These are phyloP conservation scores for Coracopsis vasa DNA, from an alignment of 2,113 vertebrate species.

Conservation along the genomic window DNA sequence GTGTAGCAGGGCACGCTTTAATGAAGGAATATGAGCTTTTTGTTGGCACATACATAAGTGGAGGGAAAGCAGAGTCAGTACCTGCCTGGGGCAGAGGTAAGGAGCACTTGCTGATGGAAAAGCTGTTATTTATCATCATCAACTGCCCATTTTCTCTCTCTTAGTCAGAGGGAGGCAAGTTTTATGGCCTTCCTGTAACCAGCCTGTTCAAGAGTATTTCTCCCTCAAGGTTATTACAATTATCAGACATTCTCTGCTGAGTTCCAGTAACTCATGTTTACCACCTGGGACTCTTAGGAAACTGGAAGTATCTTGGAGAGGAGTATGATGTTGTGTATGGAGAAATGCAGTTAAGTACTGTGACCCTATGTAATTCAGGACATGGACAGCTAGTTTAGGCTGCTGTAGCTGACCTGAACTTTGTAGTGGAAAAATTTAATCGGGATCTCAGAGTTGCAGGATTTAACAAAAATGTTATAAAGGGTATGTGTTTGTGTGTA, in stretches of 20 bases:
- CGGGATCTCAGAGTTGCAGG: neutral
- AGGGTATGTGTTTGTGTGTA: accelerated
- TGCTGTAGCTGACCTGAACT: neutral
- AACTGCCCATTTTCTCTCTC: conserved; percentile 41
- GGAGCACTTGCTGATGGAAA: conserved; percentile 51
- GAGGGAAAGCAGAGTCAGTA: neutral
- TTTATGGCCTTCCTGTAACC: conserved; percentile 47
- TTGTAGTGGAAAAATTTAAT: neutral
- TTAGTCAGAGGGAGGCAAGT: conserved; percentile 58
- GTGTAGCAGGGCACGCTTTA: conserved; percentile 22
- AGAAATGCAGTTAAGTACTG: neutral
- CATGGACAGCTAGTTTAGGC: neutral
- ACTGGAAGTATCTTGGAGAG: neutral
- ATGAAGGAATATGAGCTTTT: conserved; percentile 27
- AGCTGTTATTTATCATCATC: conserved; percentile 53
- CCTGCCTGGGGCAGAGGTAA: conserved; percentile 42
- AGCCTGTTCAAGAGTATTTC: conserved; percentile 25
- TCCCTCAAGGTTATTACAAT: conserved; percentile 22
- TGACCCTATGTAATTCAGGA: neutral
- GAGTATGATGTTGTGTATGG: neutral
- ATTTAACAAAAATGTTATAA: neutral
- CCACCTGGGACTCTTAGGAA: neutral
- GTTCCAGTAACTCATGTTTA: conserved; percentile 11
- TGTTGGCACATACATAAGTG: neutral
- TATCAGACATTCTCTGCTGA: neutral